phyloP scores from a whole-genome alignment of 2,113 vertebrate species.

The Saccopteryx bilineata region DNA sequence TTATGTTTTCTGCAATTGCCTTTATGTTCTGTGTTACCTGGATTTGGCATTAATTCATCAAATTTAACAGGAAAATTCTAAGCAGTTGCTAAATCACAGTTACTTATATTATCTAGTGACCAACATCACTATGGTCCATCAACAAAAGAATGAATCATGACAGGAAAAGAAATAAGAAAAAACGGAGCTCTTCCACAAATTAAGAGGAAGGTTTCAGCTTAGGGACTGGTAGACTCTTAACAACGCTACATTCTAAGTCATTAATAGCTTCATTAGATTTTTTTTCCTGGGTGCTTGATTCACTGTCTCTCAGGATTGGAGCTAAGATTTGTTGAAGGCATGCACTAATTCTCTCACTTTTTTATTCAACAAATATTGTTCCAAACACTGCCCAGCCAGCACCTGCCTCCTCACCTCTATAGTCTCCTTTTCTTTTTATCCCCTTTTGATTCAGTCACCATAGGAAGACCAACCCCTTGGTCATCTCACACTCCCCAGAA shows the following conservation, averaged over 20 bases:
- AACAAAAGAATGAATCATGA: slow-evolving; percentile 55
- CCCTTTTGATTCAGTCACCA: neutral
- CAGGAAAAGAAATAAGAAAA: neutral
- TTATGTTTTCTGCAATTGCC: slow-evolving; percentile 54
- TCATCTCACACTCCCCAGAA: too few species aligned
- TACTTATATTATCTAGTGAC: slow-evolving; percentile 43
- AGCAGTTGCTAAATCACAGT: neutral
- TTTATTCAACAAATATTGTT: neutral
- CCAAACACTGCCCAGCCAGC: neutral
- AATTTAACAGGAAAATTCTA: slow-evolving; percentile 34
- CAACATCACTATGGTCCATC: neutral
- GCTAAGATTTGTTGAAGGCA: neutral
- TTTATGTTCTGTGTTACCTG: slow-evolving; percentile 50
- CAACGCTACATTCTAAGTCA: neutral
- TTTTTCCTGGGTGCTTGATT: neutral
- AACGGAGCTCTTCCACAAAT: neutral
- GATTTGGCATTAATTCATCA: slow-evolving; percentile 54
- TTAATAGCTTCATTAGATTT: neutral
- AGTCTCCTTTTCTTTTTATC: neutral
- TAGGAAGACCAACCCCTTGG: neutral
- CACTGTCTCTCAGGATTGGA: neutral
- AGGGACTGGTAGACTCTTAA: neutral
- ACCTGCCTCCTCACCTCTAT: neutral
- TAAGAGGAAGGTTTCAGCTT: slow-evolving; percentile 30
- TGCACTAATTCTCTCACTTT: neutral